These are phyloP conservation scores for Fukomys damarensis DNA, from an alignment of 2,113 vertebrate species.

Conservation along the genomic window DNA sequence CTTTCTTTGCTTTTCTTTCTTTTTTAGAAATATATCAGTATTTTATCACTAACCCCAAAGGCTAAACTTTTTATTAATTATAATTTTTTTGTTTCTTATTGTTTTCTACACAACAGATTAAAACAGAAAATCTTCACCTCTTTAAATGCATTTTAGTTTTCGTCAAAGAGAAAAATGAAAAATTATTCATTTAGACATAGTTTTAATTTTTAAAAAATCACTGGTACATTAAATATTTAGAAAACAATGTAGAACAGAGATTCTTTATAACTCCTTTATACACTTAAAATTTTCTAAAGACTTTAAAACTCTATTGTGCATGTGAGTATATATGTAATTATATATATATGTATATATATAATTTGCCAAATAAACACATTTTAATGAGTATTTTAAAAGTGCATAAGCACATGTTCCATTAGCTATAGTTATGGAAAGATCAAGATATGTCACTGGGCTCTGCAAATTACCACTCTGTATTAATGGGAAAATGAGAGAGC, in stretches of 20 bases:
- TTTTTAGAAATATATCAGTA: conserved; percentile 40
- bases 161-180: not conserved
- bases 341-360: not conserved
- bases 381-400: not conserved
- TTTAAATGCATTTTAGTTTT: not conserved
- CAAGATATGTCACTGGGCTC: not conserved
- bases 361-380: not conserved
- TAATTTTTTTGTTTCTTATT: not conserved
- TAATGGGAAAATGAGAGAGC: not conserved
- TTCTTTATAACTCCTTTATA: not conserved
- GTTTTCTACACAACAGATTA: not conserved
- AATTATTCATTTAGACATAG: not conserved
- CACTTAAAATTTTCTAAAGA: not conserved
- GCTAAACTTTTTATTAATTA: not conserved
- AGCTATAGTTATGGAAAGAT: not conserved
- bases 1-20: not conserved
- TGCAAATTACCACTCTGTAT: not conserved
- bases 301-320: not conserved
- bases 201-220: not conserved
- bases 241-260: not conserved
- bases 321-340: not conserved
- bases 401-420: not conserved
- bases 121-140: not conserved
- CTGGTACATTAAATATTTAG: not conserved
- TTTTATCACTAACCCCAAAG: not conserved